Evolutionary conservation across 2,113 vertebrate genomes (phyloP).

Genomic region (Isichthys henryi): DNA sequence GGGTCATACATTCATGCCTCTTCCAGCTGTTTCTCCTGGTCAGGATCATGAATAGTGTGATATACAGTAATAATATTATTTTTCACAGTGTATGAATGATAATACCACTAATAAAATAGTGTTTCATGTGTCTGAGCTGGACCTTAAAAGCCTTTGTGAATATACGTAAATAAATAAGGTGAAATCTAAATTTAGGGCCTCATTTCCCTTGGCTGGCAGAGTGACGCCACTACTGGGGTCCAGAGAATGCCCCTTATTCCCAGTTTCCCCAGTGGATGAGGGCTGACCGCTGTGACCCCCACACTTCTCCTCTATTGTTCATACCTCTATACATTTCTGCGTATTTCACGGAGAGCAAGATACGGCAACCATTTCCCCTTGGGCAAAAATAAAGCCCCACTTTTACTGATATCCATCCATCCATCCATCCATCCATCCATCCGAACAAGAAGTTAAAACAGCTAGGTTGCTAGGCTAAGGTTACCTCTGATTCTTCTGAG

Average conservation of each 20-base stretch:
- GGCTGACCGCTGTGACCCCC: neutral
- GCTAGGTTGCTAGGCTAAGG: neutral
- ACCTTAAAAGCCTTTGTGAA: neutral
- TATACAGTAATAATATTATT: neutral
- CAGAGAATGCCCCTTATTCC: neutral
- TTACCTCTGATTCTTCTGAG: slow-evolving; percentile 78
- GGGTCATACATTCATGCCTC: neutral
- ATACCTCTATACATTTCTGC: neutral
- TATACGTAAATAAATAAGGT: neutral
- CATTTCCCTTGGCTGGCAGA: neutral
- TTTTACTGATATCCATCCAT: neutral
- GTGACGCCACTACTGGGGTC: neutral
- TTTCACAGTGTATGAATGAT: neutral
- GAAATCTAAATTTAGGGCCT: neutral
- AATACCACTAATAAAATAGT: neutral
- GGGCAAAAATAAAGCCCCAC: neutral
- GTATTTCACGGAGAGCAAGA: neutral
- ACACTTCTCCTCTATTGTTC: neutral
- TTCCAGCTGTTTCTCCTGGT: neutral
- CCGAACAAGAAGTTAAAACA: neutral
- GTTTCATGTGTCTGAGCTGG: neutral
- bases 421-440: neutral
- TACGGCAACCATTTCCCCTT: neutral
- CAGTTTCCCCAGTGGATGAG: neutral
- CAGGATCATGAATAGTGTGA: neutral